Evolutionary conservation across 2,113 vertebrate genomes (phyloP).

Genomic region (Mus musculus): DNA sequence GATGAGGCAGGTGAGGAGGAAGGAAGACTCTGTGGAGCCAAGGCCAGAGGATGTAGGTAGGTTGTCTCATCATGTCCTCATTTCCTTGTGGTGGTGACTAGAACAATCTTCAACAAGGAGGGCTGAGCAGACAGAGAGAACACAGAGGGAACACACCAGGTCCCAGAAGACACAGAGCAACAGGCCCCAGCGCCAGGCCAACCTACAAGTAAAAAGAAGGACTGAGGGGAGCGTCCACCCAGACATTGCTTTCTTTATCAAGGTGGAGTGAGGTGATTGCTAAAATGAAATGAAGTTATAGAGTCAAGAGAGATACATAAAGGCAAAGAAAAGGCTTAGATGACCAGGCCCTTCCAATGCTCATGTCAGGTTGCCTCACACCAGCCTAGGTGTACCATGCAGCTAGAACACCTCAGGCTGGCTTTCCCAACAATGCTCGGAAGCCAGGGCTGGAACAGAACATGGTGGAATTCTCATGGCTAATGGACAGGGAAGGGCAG

Average conservation of each 20-base stretch:
- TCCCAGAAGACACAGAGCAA: background rate
- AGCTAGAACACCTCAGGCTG: rapidly evolving
- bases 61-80: background rate
- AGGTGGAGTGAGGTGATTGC: background rate
- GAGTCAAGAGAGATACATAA: background rate
- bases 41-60: background rate
- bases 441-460: rapidly evolving
- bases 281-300: background rate
- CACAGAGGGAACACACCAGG: background rate
- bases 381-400: rapidly evolving
- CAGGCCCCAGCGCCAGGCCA: background rate
- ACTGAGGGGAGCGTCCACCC: background rate
- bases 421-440: rapidly evolving
- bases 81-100: background rate
- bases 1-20: background rate
- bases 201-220: background rate
- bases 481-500: no score
- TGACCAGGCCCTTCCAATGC: background rate
- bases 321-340: background rate
- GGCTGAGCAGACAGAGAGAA: background rate
- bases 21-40: background rate
- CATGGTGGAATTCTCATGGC: background rate
- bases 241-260: background rate
- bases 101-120: background rate
- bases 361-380: background rate